phyloP scores from a whole-genome alignment of 2,797 vertebrate species.

The Kryptolebias ocellatus region DNA sequence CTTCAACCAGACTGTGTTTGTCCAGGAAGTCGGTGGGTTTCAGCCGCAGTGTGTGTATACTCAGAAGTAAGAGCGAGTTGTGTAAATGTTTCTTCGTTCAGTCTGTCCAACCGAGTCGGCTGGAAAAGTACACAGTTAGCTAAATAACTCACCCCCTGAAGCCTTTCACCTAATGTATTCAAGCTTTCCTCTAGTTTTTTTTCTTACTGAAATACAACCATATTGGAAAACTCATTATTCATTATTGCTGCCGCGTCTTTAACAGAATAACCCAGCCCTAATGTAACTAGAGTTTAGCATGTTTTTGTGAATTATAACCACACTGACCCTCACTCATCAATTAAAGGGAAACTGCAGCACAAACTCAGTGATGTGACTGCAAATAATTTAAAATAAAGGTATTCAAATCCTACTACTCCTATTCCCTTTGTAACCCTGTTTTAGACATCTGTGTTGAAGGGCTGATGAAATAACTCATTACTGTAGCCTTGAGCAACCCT shows the following conservation, averaged over 20 bases:
- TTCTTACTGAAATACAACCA: too few relatives aligned
- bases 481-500: conserved; percentile 33
- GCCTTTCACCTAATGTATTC: neutral
- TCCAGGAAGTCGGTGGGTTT: neutral
- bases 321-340: neutral
- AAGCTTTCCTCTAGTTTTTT: neutral
- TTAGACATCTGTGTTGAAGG: neutral
- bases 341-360: neutral
- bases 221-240: too few relatives aligned
- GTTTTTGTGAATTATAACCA: neutral
- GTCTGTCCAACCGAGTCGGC: conserved; percentile 14
- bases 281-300: neutral
- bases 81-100: conserved; percentile 14
- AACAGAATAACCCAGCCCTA: neutral
- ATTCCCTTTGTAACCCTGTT: neutral
- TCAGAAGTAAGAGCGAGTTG: neutral
- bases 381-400: too few relatives aligned
- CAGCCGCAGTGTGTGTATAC: neutral
- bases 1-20: neutral
- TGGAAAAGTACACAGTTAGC: conserved; percentile 8
- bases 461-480: neutral
- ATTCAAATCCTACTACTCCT: neutral
- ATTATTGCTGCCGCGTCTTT: too few relatives aligned
- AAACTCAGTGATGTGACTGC: too few relatives aligned
- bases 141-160: neutral